phyloP scores from a whole-genome alignment of 1,140 invertebrate species.

The Macrobrachium rosenbergii region DNA sequence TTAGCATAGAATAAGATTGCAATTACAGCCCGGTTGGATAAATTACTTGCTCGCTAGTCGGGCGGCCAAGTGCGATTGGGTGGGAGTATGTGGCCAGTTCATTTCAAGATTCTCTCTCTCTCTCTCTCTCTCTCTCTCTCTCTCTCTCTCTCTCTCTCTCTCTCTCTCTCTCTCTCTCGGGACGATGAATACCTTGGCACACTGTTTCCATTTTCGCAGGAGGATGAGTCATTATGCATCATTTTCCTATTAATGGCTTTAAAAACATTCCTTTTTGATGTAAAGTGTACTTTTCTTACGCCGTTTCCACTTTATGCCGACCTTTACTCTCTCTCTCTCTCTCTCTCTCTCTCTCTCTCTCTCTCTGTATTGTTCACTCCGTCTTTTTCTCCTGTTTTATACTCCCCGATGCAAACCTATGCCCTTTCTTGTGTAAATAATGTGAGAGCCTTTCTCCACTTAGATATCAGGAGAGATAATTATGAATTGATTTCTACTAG shows the following conservation, averaged over 20 bases:
- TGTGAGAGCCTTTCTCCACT: neutral
- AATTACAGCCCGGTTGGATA: too few species aligned
- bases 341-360: conserved; percentile 13
- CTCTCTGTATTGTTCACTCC: neutral
- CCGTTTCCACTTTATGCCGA: neutral
- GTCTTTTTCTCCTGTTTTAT: neutral
- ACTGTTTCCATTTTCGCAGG: too few species aligned
- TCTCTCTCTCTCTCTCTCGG: neutral
- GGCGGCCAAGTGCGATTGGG: too few species aligned
- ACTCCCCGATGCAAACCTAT: neutral
- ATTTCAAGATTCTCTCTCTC: conserved; percentile 29
- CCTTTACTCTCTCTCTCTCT: conserved; percentile 7
- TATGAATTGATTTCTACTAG: too few species aligned
- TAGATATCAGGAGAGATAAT: too few species aligned
- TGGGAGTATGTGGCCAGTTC: neutral
- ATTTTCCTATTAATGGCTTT: too few species aligned
- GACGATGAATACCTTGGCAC: too few species aligned
- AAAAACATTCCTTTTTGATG: too few species aligned
- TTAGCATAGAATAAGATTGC: too few species aligned
- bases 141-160: conserved; percentile 15
- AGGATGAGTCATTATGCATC: too few species aligned
- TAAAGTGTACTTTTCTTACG: too few species aligned
- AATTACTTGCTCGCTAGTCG: too few species aligned
- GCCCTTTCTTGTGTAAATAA: neutral
- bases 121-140: conserved; percentile 12